Percentiles rank a stretch among this genome's conserved stretches.
Conservation (phyloP, 2,797 vertebrate species). For the Falco cherrug region DNA sequence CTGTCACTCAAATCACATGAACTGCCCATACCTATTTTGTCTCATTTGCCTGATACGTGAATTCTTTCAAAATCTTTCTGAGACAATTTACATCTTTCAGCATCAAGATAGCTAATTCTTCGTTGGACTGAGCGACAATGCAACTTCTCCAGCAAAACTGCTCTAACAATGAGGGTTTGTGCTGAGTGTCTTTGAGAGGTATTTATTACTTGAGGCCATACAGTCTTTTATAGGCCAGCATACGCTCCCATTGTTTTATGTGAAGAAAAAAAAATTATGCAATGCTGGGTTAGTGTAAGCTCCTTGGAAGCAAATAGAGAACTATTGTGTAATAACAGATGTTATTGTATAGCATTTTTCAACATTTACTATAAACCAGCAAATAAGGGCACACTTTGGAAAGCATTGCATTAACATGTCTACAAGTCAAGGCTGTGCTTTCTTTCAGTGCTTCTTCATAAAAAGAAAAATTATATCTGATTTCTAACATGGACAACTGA, state of each 20-base stretch:
- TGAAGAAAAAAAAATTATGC: slow-evolving; percentile 54
- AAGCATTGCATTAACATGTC: slow-evolving; percentile 16
- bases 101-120: slow-evolving; percentile 73
- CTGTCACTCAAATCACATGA: not conserved
- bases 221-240: slow-evolving; percentile 71
- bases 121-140: slow-evolving; percentile 77
- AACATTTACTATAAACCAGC: slow-evolving; percentile 24
- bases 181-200: slow-evolving; percentile 73
- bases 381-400: slow-evolving; percentile 2
- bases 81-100: slow-evolving; percentile 75
- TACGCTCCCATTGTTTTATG: slow-evolving; percentile 80
- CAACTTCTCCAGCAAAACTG: slow-evolving; percentile 79
- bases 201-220: slow-evolving; percentile 79
- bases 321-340: slow-evolving; percentile 75
- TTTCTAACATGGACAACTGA: not conserved
- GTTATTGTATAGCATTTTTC: slow-evolving; percentile 67
- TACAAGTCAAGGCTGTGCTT: not conserved
- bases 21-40: not conserved
- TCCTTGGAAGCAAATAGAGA: slow-evolving; percentile 63
- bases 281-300: slow-evolving; percentile 51
- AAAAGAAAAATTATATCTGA: not conserved
- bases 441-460: not conserved
- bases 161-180: slow-evolving; percentile 86
- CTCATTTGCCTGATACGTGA: not conserved
- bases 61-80: not conserved